A percentile compares a stretch with the other conserved stretches of the same genome.
Evolutionary conservation across 1,140 invertebrate genomes (phyloP).

Genomic region (Zaprionus vittiger): DNA sequence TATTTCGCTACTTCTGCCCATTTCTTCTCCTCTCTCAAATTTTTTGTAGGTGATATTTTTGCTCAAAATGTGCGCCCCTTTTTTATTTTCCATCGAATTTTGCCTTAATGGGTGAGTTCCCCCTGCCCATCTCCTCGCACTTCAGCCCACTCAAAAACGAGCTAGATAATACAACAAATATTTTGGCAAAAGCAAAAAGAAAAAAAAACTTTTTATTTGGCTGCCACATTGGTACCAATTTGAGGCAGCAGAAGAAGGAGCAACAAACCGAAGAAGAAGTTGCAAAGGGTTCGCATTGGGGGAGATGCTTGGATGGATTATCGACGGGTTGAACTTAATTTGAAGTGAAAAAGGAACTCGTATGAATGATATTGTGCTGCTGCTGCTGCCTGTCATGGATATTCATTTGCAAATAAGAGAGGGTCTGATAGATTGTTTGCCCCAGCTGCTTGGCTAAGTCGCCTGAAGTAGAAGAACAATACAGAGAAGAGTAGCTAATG

Average conservation of each 20-base stretch:
- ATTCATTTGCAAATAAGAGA: conserved; percentile 6
- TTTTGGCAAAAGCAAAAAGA: conserved; percentile 38
- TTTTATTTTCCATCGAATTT: conserved; percentile 14
- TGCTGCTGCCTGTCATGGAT: conserved; percentile 9
- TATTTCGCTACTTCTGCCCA: background rate
- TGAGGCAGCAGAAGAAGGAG: background rate
- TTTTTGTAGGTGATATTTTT: conserved; percentile 49
- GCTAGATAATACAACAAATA: conserved; percentile 71
- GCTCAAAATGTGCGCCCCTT: conserved; percentile 48
- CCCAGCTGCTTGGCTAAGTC: background rate
- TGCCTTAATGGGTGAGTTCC: conserved; percentile 53
- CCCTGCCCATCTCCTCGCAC: conserved; percentile 2
- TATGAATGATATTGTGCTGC: conserved; percentile 5
- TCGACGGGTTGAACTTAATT: conserved; percentile 35
- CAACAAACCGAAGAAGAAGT: background rate
- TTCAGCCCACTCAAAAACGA: background rate
- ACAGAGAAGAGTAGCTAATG: background rate
- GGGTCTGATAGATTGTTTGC: background rate
- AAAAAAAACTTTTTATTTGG: conserved; percentile 62
- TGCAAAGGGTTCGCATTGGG: conserved; percentile 18
- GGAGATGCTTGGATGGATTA: conserved; percentile 17
- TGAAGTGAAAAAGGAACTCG: conserved; percentile 10
- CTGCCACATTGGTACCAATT: conserved; percentile 31
- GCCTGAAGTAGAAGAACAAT: background rate
- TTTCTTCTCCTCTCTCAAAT: background rate